These are phyloP conservation scores for Ceratoteleas bidentatus DNA, from an alignment of 1,140 invertebrate species.

Conservation along the genomic window DNA sequence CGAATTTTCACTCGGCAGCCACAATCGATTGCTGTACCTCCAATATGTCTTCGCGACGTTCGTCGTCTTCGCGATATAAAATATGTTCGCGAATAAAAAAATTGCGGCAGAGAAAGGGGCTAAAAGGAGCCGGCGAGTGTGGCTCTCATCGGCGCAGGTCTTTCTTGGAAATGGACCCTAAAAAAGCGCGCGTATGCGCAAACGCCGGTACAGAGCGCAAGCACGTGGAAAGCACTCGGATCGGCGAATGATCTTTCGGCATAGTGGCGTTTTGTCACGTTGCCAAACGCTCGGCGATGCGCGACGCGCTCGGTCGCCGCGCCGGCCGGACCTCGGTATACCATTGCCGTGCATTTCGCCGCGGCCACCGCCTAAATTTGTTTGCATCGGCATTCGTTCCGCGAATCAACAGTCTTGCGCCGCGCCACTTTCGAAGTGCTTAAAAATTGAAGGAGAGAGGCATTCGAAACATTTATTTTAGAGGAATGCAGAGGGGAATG, in stretches of 20 bases:
- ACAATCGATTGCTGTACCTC: too few species aligned
- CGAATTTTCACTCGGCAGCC: too few species aligned
- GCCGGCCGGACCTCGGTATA: slow-evolving; percentile 27
- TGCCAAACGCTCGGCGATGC: slow-evolving; percentile 48
- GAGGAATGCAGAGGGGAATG: too few species aligned
- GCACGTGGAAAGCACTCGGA: slow-evolving; percentile 43
- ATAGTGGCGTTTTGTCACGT: slow-evolving; percentile 36
- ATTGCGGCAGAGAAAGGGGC: background rate
- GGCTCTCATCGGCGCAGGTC: slow-evolving; percentile 11
- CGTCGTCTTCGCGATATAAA: too few species aligned
- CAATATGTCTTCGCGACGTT: too few species aligned
- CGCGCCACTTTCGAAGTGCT: too few species aligned
- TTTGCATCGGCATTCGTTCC: slow-evolving; percentile 64
- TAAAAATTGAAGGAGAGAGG: too few species aligned
- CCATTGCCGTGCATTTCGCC: slow-evolving; percentile 35
- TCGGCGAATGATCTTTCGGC: slow-evolving; percentile 19
- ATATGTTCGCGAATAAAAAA: background rate
- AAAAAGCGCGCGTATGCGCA: slow-evolving; percentile 21
- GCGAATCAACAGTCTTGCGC: slow-evolving; percentile 51
- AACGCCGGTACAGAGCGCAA: slow-evolving; percentile 1
- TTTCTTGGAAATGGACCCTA: slow-evolving; percentile 33
- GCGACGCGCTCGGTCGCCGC: background rate
- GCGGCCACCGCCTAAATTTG: slow-evolving; percentile 63
- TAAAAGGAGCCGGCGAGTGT: slow-evolving; percentile 1
- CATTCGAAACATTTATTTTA: too few species aligned